phyloP scores from a whole-genome alignment of 2,797 vertebrate genomes.

The Distichodus sexfasciatus region DNA sequence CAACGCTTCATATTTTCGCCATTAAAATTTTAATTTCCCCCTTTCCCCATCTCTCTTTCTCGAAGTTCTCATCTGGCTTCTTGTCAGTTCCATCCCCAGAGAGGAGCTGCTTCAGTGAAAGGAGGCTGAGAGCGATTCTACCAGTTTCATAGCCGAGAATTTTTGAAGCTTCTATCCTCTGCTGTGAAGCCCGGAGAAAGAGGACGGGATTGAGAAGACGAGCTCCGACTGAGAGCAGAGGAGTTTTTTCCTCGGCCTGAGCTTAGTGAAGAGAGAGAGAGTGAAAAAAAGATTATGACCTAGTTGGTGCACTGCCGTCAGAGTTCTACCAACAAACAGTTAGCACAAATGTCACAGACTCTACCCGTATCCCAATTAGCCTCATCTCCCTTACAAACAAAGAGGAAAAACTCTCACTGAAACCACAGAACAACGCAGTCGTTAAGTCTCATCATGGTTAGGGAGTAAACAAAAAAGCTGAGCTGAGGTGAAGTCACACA shows the following conservation, averaged over 20 bases:
- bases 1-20: conserved; percentile 27
- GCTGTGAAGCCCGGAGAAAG: conserved; percentile 25
- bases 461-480: background rate
- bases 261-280: conserved; percentile 13
- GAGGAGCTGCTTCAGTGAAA: conserved; percentile 15
- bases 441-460: background rate
- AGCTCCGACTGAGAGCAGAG: background rate
- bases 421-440: background rate
- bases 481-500: conserved; percentile 21
- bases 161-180: conserved; percentile 29
- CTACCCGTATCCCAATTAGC: conserved; percentile 49
- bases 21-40: conserved; percentile 35
- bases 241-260: no score
- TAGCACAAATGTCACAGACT: conserved; percentile 44
- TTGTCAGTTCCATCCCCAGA: conserved; percentile 25
- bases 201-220: conserved; percentile 26
- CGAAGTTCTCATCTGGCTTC: conserved; percentile 5
- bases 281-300: conserved; percentile 34
- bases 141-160: conserved; percentile 28
- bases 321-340: conserved; percentile 52
- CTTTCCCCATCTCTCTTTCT: conserved; percentile 6
- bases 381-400: conserved; percentile 32
- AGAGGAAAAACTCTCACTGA: conserved; percentile 6
- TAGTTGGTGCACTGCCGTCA: conserved; percentile 49
- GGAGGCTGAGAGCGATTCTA: conserved; percentile 25